phyloP scores from a whole-genome alignment of 64 coral and sea anemone genomes.

The Pocillopora damicornis region DNA sequence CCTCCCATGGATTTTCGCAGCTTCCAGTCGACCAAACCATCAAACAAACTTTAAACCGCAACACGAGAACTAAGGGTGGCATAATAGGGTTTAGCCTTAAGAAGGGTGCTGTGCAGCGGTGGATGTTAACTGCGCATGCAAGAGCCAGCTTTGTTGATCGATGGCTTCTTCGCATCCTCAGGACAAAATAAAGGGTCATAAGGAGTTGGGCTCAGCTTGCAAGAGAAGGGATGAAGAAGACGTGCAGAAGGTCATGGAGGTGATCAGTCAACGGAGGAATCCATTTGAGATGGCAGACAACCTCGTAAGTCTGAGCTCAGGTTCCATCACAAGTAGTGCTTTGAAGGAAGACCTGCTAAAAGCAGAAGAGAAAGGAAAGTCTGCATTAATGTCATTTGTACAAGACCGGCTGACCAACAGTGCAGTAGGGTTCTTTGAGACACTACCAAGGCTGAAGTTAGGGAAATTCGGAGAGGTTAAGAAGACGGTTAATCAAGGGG shows the following conservation, averaged over 20 bases:
- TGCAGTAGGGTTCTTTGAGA: slow-evolving; percentile 32
- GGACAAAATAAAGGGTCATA: slow-evolving; percentile 13
- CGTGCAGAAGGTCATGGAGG: slow-evolving; percentile 38
- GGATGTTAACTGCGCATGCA: slow-evolving; percentile 40
- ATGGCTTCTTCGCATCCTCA: neutral
- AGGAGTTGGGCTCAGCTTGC: neutral
- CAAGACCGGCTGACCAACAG: slow-evolving; percentile 5
- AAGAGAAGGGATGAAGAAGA: slow-evolving; percentile 39
- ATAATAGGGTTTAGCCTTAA: slow-evolving; percentile 43
- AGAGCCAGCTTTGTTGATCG: slow-evolving; percentile 22
- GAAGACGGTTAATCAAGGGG: slow-evolving; percentile 7
- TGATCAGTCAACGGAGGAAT: slow-evolving; percentile 27
- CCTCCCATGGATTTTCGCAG: slow-evolving; percentile 21
- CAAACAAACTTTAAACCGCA: slow-evolving; percentile 50
- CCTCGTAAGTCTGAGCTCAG: slow-evolving; percentile 46
- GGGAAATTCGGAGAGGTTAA: neutral
- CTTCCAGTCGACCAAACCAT: slow-evolving; percentile 47
- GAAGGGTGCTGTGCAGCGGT: slow-evolving; percentile 43
- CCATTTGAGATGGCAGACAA: slow-evolving; percentile 41
- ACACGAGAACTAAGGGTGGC: slow-evolving; percentile 49
- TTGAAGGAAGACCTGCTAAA: slow-evolving; percentile 16
- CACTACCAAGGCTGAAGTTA: slow-evolving; percentile 30
- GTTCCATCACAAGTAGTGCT: slow-evolving; percentile 28
- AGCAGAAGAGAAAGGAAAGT: neutral
- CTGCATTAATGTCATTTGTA: slow-evolving; percentile 16